Evolutionary conservation across 2,113 vertebrate species (phyloP).

Genomic region (Heteronetta atricapilla): DNA sequence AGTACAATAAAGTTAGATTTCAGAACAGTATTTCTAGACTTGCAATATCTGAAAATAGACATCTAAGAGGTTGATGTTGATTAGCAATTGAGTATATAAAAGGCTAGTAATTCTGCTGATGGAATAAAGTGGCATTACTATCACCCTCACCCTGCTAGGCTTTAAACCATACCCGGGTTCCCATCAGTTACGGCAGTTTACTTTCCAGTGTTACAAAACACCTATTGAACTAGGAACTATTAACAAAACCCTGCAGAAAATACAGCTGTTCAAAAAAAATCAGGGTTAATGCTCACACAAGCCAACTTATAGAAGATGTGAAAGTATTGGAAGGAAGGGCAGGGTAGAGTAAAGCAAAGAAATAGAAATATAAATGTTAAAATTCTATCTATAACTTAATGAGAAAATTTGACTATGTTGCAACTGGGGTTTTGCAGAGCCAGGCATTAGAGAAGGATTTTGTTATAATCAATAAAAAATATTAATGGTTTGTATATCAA

Average conservation of each 20-base stretch:
- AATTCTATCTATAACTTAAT: not conserved
- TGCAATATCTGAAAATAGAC: not conserved
- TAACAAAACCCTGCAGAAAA: not conserved
- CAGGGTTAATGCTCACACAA: not conserved
- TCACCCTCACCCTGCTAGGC: not conserved
- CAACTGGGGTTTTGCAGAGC: not conserved
- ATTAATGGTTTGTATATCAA: conserved; percentile 19
- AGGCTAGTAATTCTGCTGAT: not conserved
- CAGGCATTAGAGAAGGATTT: conserved; percentile 7
- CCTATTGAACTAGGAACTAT: not conserved
- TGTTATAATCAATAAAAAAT: conserved; percentile 40
- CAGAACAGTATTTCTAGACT: not conserved
- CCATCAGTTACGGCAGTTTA: not conserved
- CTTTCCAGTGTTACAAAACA: not conserved
- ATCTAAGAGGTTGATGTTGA: not conserved
- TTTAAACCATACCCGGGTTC: not conserved
- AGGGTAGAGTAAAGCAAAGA: not conserved
- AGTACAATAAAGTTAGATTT: not conserved
- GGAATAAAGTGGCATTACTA: not conserved
- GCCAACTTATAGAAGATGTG: not conserved
- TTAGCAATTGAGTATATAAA: not conserved
- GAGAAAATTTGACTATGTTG: not conserved
- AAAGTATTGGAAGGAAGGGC: not conserved
- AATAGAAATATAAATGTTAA: not conserved
- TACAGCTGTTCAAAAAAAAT: not conserved